Evolutionary conservation across 2,797 vertebrate species (phyloP).

Genomic region (Orientallactaga sibirica): DNA sequence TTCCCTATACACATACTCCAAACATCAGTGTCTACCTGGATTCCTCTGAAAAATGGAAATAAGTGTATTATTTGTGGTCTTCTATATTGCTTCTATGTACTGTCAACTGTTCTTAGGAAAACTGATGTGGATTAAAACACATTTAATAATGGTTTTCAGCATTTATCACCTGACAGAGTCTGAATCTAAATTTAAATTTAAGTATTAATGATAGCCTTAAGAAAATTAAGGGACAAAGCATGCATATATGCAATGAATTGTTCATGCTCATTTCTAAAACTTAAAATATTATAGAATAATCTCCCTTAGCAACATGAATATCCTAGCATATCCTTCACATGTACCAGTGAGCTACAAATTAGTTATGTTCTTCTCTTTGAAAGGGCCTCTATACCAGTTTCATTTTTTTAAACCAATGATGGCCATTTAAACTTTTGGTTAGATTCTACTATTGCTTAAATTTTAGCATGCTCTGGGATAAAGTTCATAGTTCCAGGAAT

Average conservation of each 20-base stretch:
- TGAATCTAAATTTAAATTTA: conserved; percentile 37
- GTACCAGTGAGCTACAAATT: background rate
- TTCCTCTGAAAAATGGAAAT: background rate
- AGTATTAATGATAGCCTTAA: background rate
- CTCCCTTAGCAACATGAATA: background rate
- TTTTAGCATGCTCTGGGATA: background rate
- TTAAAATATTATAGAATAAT: conserved; percentile 20
- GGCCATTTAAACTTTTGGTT: background rate
- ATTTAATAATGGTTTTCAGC: background rate
- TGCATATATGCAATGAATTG: background rate
- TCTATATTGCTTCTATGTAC: background rate
- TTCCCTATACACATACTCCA: background rate
- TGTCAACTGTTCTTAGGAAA: background rate
- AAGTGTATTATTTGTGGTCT: background rate
- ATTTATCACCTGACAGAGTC: conserved; percentile 4
- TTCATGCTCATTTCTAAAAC: background rate
- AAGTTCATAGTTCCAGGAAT: background rate
- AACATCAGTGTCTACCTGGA: rapidly evolving
- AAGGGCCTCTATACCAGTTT: background rate
- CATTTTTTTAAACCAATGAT: background rate
- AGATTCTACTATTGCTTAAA: background rate
- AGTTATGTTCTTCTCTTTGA: conserved; percentile 1
- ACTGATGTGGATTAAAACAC: background rate
- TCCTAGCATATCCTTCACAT: background rate
- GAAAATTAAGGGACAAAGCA: conserved; percentile 37